phyloP scores from a whole-genome alignment of 2,113 vertebrate species.

The Typhlomys cinereus region DNA sequence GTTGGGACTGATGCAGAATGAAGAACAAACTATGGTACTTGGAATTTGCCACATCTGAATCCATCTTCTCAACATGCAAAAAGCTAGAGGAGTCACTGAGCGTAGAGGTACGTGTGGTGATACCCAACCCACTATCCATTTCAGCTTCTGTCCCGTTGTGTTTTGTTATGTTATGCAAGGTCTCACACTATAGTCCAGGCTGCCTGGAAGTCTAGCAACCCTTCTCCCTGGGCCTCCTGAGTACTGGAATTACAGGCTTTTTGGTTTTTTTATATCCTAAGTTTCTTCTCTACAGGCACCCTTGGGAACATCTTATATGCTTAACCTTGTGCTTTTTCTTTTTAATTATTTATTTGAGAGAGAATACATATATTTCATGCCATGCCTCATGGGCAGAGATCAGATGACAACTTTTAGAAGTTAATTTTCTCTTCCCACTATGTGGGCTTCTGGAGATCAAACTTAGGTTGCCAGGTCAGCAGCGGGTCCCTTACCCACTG shows the following conservation, averaged over 20 bases:
- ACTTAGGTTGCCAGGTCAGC: too few species aligned
- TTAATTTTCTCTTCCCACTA: too few species aligned
- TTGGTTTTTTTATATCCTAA: not conserved
- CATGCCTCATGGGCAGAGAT: too few species aligned
- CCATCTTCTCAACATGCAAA: constrained; percentile 94
- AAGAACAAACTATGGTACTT: constrained; percentile 98
- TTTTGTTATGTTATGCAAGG: not conserved
- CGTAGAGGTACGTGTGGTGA: constrained; percentile 87
- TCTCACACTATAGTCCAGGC: not conserved
- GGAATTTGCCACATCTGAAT: constrained; percentile 95
- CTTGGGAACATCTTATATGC: not conserved
- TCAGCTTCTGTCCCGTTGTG: not conserved
- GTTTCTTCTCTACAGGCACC: not conserved
- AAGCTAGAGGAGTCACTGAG: constrained; percentile 89
- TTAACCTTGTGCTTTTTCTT: too few species aligned
- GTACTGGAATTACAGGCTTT: not conserved
- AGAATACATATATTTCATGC: too few species aligned
- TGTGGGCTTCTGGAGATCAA: too few species aligned
- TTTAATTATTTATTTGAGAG: too few species aligned
- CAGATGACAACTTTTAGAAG: too few species aligned
- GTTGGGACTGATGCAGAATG: constrained; percentile 82
- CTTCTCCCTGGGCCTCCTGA: not conserved
- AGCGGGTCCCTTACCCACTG: too few species aligned
- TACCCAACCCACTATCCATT: not conserved
- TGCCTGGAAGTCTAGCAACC: not conserved